Conservation (phyloP, 2,113 vertebrate species). For the Tachysurus vachellii region DNA sequence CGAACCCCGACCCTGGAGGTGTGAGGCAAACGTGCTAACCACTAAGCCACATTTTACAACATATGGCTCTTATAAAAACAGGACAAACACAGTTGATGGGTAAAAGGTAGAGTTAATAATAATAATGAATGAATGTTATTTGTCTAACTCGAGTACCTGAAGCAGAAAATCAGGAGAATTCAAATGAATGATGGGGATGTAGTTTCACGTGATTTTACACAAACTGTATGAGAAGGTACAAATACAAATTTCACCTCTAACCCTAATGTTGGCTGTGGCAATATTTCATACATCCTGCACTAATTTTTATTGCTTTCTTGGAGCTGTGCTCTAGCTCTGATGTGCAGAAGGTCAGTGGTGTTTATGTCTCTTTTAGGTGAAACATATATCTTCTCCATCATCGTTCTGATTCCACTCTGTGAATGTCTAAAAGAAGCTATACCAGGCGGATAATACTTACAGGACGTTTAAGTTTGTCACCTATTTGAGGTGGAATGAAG, state of each 20-base stretch:
- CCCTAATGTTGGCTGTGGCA: not conserved
- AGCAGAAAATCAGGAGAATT: not conserved
- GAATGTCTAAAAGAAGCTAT: not conserved
- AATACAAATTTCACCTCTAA: not conserved
- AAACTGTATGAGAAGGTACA: not conserved
- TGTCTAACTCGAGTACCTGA: not conserved
- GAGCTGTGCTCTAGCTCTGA: not conserved
- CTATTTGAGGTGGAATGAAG: not conserved
- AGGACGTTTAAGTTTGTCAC: conserved; percentile 19
- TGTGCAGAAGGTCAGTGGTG: not conserved
- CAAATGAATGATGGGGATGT: not conserved
- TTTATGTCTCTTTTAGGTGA: not conserved
- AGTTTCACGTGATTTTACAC: not conserved
- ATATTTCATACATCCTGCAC: not conserved
- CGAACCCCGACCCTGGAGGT: too few species aligned
- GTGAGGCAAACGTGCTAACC: too few species aligned
- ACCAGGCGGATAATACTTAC: conserved; percentile 4
- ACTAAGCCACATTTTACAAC: not conserved
- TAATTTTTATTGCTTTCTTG: not conserved
- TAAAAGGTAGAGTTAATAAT: not conserved
- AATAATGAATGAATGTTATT: not conserved
- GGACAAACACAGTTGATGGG: not conserved
- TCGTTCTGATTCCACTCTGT: conserved; percentile 1
- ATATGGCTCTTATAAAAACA: not conserved
- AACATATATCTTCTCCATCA: not conserved